phyloP scores from a whole-genome alignment of 2,888 invertebrate genomes.

The Arrhopalites spinosus region DNA sequence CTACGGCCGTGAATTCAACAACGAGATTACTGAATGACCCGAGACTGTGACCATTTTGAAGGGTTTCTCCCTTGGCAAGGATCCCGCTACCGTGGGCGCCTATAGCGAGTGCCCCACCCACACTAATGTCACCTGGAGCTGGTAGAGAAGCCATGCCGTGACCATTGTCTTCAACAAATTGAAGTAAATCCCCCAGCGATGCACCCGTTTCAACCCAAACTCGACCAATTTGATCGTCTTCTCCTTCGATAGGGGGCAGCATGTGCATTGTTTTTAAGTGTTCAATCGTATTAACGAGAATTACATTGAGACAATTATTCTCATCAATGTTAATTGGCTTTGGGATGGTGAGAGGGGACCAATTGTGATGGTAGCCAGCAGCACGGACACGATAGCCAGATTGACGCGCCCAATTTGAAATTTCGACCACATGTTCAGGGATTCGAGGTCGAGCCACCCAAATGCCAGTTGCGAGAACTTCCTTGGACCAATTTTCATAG shows the following conservation, averaged over 20 bases:
- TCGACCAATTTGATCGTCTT: too few relatives aligned
- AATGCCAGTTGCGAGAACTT: neutral
- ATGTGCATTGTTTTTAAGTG: neutral
- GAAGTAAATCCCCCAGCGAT: neutral
- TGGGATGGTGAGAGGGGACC: neutral
- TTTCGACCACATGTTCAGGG: too few relatives aligned
- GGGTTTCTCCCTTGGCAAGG: neutral
- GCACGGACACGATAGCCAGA: neutral
- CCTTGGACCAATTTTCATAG: neutral
- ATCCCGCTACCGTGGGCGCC: slow-evolving; percentile 5
- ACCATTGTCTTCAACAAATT: neutral
- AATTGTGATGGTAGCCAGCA: neutral
- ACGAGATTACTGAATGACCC: slow-evolving; percentile 2
- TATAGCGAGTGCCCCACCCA: slow-evolving; percentile 2
- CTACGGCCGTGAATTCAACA: too few relatives aligned
- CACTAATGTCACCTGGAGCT: neutral
- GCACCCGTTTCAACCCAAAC: neutral
- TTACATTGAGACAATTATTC: neutral
- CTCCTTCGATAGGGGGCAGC: neutral
- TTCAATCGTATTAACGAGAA: neutral
- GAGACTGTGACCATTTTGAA: neutral
- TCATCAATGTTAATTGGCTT: neutral
- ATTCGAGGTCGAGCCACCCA: too few relatives aligned
- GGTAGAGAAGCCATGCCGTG: neutral
- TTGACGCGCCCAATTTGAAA: too few relatives aligned